Conservation (phyloP, 2,888 invertebrate species). For the Campoletis raptor region DNA sequence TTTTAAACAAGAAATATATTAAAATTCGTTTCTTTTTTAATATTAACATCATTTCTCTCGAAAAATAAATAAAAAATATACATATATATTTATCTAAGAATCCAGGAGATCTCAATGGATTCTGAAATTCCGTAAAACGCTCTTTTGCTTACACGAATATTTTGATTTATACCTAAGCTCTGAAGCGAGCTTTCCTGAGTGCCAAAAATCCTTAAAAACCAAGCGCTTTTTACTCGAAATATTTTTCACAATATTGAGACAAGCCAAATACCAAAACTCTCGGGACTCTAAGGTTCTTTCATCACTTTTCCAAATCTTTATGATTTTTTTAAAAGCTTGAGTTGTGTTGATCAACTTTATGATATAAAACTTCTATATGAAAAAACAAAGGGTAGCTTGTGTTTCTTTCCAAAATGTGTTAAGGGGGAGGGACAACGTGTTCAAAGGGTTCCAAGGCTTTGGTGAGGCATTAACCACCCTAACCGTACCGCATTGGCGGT, state of each 20-base stretch:
- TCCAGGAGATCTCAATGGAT: too few relatives aligned
- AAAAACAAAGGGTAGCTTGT: conserved; percentile 30
- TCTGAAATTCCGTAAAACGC: too few relatives aligned
- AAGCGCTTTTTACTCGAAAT: neutral
- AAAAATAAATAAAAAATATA: too few relatives aligned
- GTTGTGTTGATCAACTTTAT: conserved; percentile 40
- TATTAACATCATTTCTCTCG: too few relatives aligned
- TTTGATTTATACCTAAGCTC: neutral
- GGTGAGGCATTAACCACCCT: conserved; percentile 53
- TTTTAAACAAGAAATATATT: too few relatives aligned
- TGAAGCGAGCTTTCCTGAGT: neutral
- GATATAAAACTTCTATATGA: neutral
- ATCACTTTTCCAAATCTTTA: neutral
- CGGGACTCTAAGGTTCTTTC: neutral
- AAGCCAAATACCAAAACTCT: neutral
- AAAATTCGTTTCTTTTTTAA: too few relatives aligned
- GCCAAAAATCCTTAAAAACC: neutral
- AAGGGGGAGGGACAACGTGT: conserved; percentile 18
- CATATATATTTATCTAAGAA: too few relatives aligned
- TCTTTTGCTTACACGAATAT: too few relatives aligned
- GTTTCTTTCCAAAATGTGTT: conserved; percentile 37
- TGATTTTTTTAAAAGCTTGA: conserved; percentile 7
- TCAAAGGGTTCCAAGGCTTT: conserved; percentile 46
- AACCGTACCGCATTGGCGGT: conserved; percentile 56
- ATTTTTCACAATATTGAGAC: neutral